Percentiles rank a stretch among this genome's conserved stretches.
These are phyloP conservation scores for Centropristis striata DNA, from an alignment of 2,113 vertebrate species.

Conservation along the genomic window DNA sequence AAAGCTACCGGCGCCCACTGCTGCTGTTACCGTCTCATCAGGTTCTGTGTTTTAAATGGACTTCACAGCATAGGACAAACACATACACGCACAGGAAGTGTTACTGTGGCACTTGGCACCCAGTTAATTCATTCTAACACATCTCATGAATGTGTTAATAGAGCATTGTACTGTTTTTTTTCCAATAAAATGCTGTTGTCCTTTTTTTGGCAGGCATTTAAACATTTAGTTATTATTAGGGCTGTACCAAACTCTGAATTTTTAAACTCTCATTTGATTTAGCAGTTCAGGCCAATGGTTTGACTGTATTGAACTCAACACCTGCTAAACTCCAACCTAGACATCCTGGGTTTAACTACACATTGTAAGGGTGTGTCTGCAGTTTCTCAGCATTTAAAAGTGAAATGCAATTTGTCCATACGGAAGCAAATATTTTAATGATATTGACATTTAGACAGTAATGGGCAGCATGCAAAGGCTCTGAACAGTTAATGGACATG, in stretches of 20 bases:
- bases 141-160: conserved; percentile 68
- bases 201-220: conserved; percentile 59
- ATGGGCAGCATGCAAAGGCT: background rate
- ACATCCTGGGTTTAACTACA: background rate
- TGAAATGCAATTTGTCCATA: background rate
- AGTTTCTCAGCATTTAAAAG: background rate
- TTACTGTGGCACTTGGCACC: conserved; percentile 60
- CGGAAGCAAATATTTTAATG: background rate
- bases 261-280: conserved; percentile 15
- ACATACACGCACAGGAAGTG: conserved; percentile 43
- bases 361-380: background rate
- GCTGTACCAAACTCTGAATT: conserved; percentile 8
- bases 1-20: conserved; percentile 11
- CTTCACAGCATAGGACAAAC: conserved; percentile 18
- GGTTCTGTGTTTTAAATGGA: conserved; percentile 34
- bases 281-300: background rate
- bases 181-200: conserved; percentile 63
- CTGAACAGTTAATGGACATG: background rate
- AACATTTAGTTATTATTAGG: conserved; percentile 64
- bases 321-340: background rate
- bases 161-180: conserved; percentile 52
- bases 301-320: background rate
- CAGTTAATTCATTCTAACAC: conserved; percentile 67
- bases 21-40: conserved; percentile 15
- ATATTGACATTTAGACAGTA: conserved; percentile 15